Conservation (phyloP, 1,140 invertebrate genomes). For the Laupala kohalensis region DNA sequence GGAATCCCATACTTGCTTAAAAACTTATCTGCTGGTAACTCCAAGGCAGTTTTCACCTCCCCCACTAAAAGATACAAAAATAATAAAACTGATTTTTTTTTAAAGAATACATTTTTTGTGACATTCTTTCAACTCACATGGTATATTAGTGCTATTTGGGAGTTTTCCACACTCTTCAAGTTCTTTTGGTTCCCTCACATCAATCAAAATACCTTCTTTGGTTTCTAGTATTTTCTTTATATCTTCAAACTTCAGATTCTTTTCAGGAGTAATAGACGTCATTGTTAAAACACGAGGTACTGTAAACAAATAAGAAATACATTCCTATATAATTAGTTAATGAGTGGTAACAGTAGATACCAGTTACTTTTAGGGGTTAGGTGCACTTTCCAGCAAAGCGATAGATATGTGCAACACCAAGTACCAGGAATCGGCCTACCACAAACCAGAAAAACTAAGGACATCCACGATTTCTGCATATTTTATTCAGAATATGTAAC, state of each 20-base stretch:
- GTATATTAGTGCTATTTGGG: not conserved
- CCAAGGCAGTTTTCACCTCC: not conserved
- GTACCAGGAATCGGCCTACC: no score
- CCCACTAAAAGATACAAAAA: not conserved
- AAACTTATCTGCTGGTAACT: not conserved
- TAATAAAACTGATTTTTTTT: not conserved
- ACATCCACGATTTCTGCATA: no score
- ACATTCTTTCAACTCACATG: not conserved
- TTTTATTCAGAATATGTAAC: no score
- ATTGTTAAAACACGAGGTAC: not conserved
- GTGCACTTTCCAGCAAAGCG: no score
- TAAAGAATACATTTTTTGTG: no score
- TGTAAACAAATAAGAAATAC: not conserved
- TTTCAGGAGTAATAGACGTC: not conserved
- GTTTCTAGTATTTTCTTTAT: not conserved
- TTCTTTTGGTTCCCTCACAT: not conserved
- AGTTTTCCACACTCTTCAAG: not conserved
- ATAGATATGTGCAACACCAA: no score
- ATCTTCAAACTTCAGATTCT: not conserved
- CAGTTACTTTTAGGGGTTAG: no score
- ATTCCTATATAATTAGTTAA: no score
- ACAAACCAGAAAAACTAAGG: no score
- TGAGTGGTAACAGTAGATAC: no score
- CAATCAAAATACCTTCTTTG: not conserved
- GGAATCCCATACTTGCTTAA: not conserved